Percentiles rank a stretch among this genome's conserved stretches.
Evolutionary conservation across 2,113 vertebrate genomes (phyloP).

Genomic region (Gallinago jamesoni): DNA sequence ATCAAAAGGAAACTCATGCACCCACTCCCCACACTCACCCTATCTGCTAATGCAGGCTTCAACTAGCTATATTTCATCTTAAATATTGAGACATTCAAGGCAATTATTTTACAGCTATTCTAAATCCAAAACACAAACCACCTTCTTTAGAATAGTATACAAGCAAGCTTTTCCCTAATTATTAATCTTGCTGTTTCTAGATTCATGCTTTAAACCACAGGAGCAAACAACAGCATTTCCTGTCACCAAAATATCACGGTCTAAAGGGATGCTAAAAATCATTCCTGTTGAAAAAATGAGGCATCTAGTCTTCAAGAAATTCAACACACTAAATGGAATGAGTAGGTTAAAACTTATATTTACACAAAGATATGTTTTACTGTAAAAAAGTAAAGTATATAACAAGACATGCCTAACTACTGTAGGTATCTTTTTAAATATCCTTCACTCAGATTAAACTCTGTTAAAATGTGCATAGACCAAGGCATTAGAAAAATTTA

Average conservation of each 20-base stretch:
- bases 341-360: background rate
- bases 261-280: constrained; percentile 11
- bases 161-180: constrained; percentile 3
- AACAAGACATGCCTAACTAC: constrained; percentile 16
- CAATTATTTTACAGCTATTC: constrained; percentile 43
- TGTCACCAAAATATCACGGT: background rate
- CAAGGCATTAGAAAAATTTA: constrained; percentile 63
- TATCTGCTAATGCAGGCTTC: background rate
- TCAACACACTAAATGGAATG: background rate
- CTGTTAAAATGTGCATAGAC: constrained; percentile 51
- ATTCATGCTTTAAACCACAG: constrained; percentile 6
- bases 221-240: background rate
- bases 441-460: constrained; percentile 30
- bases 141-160: background rate
- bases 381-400: background rate
- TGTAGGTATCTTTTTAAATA: constrained; percentile 18
- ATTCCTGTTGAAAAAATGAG: background rate
- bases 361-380: constrained; percentile 11
- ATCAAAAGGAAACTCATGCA: constrained; percentile 1
- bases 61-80: background rate
- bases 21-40: background rate
- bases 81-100: constrained; percentile 33
- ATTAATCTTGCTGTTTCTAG: background rate
- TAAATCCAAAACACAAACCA: constrained; percentile 34
- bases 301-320: constrained; percentile 18